Evolutionary conservation across 2,113 vertebrate genomes (phyloP).

Genomic region (Ibidorhyncha struthersii): DNA sequence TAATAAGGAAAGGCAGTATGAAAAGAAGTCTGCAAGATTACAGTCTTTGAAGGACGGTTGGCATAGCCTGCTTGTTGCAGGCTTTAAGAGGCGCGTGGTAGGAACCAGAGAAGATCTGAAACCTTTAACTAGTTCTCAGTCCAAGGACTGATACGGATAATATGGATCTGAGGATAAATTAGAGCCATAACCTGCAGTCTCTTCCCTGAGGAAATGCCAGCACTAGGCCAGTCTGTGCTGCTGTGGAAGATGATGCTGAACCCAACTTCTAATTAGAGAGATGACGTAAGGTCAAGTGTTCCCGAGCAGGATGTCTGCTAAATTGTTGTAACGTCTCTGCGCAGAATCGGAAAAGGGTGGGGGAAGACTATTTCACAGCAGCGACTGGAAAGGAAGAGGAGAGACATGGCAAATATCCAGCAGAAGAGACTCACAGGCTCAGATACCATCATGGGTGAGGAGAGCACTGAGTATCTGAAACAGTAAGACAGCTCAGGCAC

Average conservation of each 20-base stretch:
- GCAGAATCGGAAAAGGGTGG: conserved; percentile 20
- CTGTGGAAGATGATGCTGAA: neutral
- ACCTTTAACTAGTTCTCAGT: conserved; percentile 6
- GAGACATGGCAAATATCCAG: neutral
- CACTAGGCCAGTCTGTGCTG: neutral
- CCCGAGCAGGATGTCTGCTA: conserved; percentile 14
- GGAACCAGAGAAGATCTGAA: neutral
- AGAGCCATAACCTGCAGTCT: neutral
- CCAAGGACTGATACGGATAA: neutral
- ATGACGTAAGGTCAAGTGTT: conserved; percentile 17
- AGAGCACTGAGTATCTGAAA: neutral
- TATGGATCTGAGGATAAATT: neutral
- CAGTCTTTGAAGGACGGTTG: neutral
- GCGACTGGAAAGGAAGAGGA: neutral
- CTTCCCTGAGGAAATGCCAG: conserved; percentile 9
- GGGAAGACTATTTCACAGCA: neutral
- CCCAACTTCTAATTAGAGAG: conserved; percentile 3
- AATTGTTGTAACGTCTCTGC: neutral
- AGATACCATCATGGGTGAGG: neutral
- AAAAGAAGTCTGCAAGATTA: neutral
- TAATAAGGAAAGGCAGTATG: neutral
- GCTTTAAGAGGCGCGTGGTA: neutral
- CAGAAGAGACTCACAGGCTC: neutral
- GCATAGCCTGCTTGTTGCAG: neutral
- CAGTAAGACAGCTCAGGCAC: neutral